These are phyloP conservation scores for Silurus asotus DNA, from an alignment of 2,113 vertebrate genomes.

Conservation along the genomic window DNA sequence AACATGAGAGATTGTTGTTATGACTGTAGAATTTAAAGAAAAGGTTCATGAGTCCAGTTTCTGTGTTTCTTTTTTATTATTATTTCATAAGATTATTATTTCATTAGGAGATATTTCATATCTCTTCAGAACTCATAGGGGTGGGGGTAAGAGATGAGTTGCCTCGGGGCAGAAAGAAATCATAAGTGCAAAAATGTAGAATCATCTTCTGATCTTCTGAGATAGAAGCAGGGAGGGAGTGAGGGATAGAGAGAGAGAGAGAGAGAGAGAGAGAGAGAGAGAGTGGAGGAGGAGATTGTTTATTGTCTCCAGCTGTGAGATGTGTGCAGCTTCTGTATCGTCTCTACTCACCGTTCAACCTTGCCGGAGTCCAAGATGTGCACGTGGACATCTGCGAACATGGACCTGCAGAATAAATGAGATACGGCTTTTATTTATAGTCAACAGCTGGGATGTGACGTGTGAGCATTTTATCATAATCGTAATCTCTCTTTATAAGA, in stretches of 20 bases:
- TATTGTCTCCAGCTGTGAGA: slow-evolving; percentile 52
- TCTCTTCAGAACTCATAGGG: background rate
- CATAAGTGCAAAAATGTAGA: background rate
- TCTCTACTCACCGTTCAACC: slow-evolving; percentile 31
- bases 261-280: background rate
- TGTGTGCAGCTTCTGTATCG: slow-evolving; percentile 10
- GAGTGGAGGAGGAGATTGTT: background rate
- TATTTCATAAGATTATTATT: background rate
- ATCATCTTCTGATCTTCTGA: background rate
- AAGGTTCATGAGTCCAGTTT: background rate
- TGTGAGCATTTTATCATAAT: background rate
- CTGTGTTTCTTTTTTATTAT: background rate
- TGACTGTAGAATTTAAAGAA: background rate
- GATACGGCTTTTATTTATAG: slow-evolving; percentile 13
- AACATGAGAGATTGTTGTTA: background rate
- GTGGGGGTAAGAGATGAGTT: background rate
- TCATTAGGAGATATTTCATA: background rate
- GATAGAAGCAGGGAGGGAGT: background rate
- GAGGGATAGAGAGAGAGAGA: background rate
- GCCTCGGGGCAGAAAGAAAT: background rate
- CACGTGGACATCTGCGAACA: background rate
- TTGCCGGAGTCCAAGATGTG: background rate
- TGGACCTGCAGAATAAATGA: background rate
- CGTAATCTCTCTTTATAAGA: background rate
- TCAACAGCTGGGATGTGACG: background rate